phyloP scores from a whole-genome alignment of 2,888 invertebrate species.

The Limnephilus lunatus region DNA sequence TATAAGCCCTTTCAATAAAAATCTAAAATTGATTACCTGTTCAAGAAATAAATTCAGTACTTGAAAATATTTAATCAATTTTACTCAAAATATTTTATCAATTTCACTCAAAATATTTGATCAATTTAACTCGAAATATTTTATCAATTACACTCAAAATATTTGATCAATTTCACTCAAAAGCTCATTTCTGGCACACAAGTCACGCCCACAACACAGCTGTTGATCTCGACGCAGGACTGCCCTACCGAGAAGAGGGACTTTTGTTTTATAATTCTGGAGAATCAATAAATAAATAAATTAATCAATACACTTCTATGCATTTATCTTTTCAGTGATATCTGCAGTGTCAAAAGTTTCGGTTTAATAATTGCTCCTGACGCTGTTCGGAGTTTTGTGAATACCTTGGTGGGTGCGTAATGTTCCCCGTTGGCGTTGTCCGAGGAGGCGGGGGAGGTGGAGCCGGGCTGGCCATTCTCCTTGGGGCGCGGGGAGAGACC shows the following conservation, averaged over 20 bases:
- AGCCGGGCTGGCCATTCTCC: conserved; percentile 86
- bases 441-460: conserved; percentile 79
- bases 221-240: too few species aligned
- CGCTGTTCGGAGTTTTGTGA: neutral
- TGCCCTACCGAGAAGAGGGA: too few species aligned
- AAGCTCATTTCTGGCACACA: too few species aligned
- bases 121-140: too few species aligned
- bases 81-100: too few species aligned
- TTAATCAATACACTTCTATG: neutral
- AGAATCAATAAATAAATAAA: too few species aligned
- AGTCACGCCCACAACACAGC: neutral
- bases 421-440: conserved; percentile 77
- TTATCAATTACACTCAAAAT: too few species aligned
- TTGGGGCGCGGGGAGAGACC: conserved; percentile 79
- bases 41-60: too few species aligned
- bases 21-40: neutral
- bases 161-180: too few species aligned
- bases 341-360: neutral
- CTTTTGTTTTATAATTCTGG: too few species aligned
- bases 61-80: too few species aligned
- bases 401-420: conserved; percentile 76
- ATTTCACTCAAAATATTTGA: too few species aligned
- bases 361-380: neutral
- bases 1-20: neutral
- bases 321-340: neutral